Percentiles rank a stretch among this genome's conserved stretches.
Conservation (phyloP, 2,113 vertebrate genomes). For the Dipodomys merriami region DNA sequence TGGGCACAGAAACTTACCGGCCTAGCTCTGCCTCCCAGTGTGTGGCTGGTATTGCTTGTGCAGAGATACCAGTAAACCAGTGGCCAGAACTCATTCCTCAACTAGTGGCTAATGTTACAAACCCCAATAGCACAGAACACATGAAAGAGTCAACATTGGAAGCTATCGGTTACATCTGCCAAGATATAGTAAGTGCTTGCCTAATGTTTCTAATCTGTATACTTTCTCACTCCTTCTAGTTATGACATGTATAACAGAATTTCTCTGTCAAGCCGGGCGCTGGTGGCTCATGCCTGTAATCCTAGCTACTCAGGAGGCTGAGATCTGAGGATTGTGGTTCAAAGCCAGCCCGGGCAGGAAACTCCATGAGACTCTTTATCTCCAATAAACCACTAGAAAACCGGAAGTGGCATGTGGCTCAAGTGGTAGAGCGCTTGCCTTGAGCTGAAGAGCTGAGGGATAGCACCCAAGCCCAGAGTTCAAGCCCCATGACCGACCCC, state of each 20-base stretch:
- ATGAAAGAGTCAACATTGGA: constrained; percentile 99
- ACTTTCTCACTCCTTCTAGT: background rate
- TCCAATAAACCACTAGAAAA: too few relatives aligned
- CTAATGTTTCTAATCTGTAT: background rate
- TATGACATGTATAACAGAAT: background rate
- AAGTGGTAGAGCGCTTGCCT: too few relatives aligned
- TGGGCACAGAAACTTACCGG: constrained; percentile 98
- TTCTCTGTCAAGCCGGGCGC: background rate
- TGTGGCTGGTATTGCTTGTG: constrained; percentile 97
- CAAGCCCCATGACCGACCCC: too few relatives aligned
- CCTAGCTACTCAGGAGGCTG: too few relatives aligned
- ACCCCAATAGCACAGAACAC: constrained; percentile 96
- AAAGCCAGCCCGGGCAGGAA: too few relatives aligned
- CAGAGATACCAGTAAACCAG: constrained; percentile 97
- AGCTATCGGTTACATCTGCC: constrained; percentile 99
- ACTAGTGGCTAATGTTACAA: constrained; percentile 96
- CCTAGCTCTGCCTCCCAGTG: constrained; percentile 98
- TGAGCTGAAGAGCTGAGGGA: too few relatives aligned
- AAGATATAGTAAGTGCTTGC: constrained; percentile 95
- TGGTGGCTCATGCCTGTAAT: too few relatives aligned
- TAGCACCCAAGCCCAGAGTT: too few relatives aligned
- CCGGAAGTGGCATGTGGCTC: too few relatives aligned
- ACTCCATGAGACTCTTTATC: too few relatives aligned
- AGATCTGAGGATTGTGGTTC: too few relatives aligned
- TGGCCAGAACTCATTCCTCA: constrained; percentile 98